Base-by-base conservation (phyloP, 1,140 invertebrate species). In the Eupeodes corollae region DNA sequence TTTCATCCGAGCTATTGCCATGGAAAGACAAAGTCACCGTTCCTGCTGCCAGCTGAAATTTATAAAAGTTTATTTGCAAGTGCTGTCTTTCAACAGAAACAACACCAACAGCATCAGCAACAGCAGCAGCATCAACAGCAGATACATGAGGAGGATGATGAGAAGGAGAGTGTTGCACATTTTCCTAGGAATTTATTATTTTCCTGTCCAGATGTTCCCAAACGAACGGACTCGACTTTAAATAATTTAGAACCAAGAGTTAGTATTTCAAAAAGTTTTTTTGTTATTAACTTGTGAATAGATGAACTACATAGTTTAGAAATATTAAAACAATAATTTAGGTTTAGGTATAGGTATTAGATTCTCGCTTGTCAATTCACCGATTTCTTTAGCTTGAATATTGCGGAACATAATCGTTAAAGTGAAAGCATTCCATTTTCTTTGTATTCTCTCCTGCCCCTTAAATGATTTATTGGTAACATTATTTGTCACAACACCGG, bases 11-110 rank as follows among this genome's bases (percentile, higher is more conserved):
- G 21, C 8, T 26, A 26, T 8, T 26, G 21, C 21, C 42, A 53
- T n/a, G 18, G 46, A 31, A 56, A 47, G 32, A 38, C 48, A 11
- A 44, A 49, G 31, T 50, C 72, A 3, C 73, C 75, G 8, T 82
- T 86, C 56, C 66, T 86, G 13, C 70, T 86, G 49, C 82, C 82
- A 8, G 79, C 82, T 46, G 82, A 87, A 56, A 70, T 86, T 50
- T 86, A 87, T 60, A 86, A 86, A 62, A 86, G 77, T 57, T 73
- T 86, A 40, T 67, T 86, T 51, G 83, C 82, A 16, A 85, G 76
- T 59, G 78, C 79, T 9, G 77, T 79, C 5, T 66, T 80, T 5
- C 73, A 75, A 37, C 73, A 63, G 14, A 53, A 62, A 18, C 57
- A 52, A 37, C 43, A 41, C 6, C 46, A 46, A n/a, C 31, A 32